These are phyloP conservation scores for Calcarius ornatus DNA, from an alignment of 2,113 vertebrate species.

Conservation along the genomic window DNA sequence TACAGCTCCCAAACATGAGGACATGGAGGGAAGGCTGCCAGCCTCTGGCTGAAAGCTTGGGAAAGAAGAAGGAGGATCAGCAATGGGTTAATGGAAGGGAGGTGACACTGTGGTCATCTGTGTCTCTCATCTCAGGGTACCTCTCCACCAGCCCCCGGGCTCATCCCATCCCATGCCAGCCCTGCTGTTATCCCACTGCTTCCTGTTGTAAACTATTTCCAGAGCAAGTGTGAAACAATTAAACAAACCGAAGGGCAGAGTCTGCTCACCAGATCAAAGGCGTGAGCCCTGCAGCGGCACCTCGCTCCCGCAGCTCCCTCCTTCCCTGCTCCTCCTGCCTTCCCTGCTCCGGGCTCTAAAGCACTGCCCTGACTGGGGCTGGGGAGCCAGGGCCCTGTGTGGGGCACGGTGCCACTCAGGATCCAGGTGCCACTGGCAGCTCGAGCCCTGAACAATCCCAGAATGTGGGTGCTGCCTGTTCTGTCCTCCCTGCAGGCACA, in stretches of 20 bases:
- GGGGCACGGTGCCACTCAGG: rapidly evolving
- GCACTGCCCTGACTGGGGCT: rapidly evolving
- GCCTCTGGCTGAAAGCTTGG: background rate
- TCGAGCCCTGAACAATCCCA: rapidly evolving
- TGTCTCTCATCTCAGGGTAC: slow-evolving; percentile 30
- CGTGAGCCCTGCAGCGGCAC: background rate
- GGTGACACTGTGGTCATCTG: slow-evolving; percentile 5
- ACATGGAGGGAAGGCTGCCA: rapidly evolving
- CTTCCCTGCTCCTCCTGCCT: background rate
- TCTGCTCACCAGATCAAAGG: slow-evolving; percentile 53
- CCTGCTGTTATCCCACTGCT: slow-evolving; percentile 37
- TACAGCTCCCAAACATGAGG: background rate
- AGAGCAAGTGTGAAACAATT: slow-evolving; percentile 68
- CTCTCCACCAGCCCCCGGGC: background rate
- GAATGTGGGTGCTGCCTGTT: background rate
- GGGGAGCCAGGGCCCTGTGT: background rate
- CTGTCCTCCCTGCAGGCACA: background rate
- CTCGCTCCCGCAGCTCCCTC: background rate
- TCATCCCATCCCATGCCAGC: slow-evolving; percentile 43
- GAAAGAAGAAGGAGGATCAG: background rate
- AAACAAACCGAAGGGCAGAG: slow-evolving; percentile 56
- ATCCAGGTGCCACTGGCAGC: rapidly evolving
- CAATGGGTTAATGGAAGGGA: background rate
- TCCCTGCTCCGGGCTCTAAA: background rate
- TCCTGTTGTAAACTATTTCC: slow-evolving; percentile 67